Conservation (phyloP, 2,797 vertebrate genomes). For the Muraenolepis orangiensis region DNA sequence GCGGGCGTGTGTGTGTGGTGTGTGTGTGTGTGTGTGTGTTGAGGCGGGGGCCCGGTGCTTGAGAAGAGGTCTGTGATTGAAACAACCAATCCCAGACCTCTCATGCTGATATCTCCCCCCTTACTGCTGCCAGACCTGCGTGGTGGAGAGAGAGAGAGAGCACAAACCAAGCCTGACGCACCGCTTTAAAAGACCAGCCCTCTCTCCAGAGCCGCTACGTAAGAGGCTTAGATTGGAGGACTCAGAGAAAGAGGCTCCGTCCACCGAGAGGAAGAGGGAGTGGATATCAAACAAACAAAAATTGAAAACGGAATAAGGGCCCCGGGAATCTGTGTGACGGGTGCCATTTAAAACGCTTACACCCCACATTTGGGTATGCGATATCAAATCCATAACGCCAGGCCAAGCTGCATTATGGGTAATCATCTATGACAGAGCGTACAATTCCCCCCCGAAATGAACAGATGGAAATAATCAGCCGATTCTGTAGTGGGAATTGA, state of each 20-base stretch:
- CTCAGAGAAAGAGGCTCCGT: constrained; percentile 25
- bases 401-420: constrained; percentile 25
- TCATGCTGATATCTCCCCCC: constrained; percentile 4
- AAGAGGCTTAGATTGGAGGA: constrained; percentile 15
- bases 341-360: constrained; percentile 40
- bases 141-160: constrained; percentile 34
- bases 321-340: constrained; percentile 1
- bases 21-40: not conserved
- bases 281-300: constrained; percentile 17
- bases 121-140: constrained; percentile 15
- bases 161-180: constrained; percentile 20
- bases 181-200: constrained; percentile 32
- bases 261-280: not conserved
- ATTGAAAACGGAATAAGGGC: not conserved
- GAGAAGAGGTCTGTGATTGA: constrained; percentile 14
- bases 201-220: constrained; percentile 31
- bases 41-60: too few species aligned
- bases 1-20: not conserved
- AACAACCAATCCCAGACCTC: constrained; percentile 36
- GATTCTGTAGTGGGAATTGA: not conserved
- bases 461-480: constrained; percentile 1
- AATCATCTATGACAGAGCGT: constrained; percentile 26
- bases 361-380: constrained; percentile 22
- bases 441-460: constrained; percentile 16
- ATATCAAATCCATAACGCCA: constrained; percentile 55